phyloP scores from a whole-genome alignment of 92 coral and sea anemone species.

The Isaurus tuberculatus region DNA sequence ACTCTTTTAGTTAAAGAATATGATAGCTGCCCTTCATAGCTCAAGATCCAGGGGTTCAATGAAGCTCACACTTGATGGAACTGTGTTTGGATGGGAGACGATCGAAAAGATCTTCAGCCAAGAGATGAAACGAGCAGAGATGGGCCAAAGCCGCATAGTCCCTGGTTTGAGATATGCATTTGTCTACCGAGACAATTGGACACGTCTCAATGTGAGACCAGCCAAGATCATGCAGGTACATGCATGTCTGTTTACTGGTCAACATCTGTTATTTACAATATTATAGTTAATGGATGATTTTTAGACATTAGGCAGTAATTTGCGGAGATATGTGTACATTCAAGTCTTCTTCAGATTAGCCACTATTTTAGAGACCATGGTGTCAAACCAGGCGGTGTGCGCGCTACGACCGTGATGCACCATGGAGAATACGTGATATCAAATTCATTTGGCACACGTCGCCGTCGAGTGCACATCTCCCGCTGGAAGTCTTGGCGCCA shows the following conservation, averaged over 20 bases:
- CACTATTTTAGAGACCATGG: too few relatives aligned
- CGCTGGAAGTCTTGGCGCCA: too few relatives aligned
- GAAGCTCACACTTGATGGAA: conserved; percentile 45
- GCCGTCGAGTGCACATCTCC: too few relatives aligned
- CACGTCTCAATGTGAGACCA: conserved; percentile 58
- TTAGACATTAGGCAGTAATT: too few relatives aligned
- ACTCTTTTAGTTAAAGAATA: conserved; percentile 55
- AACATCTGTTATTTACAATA: not conserved
- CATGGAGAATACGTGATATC: too few relatives aligned
- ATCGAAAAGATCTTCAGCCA: conserved; percentile 45
- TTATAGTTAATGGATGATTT: conserved; percentile 4
- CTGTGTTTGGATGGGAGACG: conserved; percentile 57
- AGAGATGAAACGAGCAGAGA: conserved; percentile 54
- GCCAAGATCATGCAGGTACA: conserved; percentile 69
- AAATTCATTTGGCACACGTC: too few relatives aligned
- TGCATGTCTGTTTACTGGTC: not conserved
- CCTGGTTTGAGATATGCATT: conserved; percentile 55
- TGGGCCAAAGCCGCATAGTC: conserved; percentile 39
- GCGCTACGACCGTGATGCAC: too few relatives aligned
- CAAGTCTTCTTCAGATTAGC: too few relatives aligned
- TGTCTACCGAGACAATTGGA: conserved; percentile 60
- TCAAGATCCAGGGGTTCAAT: conserved; percentile 53
- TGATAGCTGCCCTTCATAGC: conserved; percentile 60
- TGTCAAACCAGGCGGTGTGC: too few relatives aligned
- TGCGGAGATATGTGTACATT: too few relatives aligned